Evolutionary conservation across 92 coral and sea anemone species (phyloP), one percentile per base, ranked within the genome.

Genomic region (Siderastrea radians): DNA sequence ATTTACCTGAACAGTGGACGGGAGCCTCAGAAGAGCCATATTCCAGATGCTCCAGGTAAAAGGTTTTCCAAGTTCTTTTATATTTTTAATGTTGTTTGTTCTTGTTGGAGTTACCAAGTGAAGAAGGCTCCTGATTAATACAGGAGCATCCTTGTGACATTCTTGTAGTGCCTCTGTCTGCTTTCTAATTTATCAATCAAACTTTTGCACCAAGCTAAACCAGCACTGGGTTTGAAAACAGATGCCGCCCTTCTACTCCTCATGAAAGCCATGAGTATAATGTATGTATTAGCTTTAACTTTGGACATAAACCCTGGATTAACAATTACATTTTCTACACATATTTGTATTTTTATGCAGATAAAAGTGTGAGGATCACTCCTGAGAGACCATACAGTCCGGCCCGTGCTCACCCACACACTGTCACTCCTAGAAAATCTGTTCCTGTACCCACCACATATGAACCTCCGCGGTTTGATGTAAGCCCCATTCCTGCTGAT

Each of bases 401-500:
- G 4, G 15, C 61, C 12, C 74, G 64, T 38, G 77, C 72, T 71
- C 68, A 80, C 74, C 96, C 98, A 9, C 82, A 88, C 88, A 85
- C 96, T 67, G 92, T 89, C 85, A 60, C 74, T 12, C 99, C 99
- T 4, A 84, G 98, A 15, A 92, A 88, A 58, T 88, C 92, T 53
- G 95, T 90, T 38, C 99, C 99, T 15, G 79, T 94, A 89, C 99
- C 99, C 44, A 90, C 96, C n/a, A 72, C 83, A n/a, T 95, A 81
- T 48, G 92, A 91, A 57, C 96, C 98, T 5, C 92, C 92, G 26
- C 91, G 89, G 72, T 84, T 93, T 17, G 92, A 93, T 72, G 81
- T 93, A 62, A 93, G 96, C 72, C 98, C 98, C 7, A 82, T 91
- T 52, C 88, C 84, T 43, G 62, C 61, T 53, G 73, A 92, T 66